These are phyloP conservation scores for Channa argus DNA, from an alignment of 2,113 vertebrate species.

Conservation along the genomic window DNA sequence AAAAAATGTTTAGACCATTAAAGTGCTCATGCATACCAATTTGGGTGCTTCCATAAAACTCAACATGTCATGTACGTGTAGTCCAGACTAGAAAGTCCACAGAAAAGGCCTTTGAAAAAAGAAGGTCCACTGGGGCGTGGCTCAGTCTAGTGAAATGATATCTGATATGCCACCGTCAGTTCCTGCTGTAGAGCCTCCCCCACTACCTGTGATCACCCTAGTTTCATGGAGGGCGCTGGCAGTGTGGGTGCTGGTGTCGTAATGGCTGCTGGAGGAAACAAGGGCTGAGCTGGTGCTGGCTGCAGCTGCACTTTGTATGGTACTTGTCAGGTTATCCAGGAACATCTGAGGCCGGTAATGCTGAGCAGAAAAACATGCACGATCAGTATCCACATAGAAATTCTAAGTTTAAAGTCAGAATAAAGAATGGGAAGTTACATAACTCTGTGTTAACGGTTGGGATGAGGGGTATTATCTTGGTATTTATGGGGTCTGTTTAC, in stretches of 20 bases:
- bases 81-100: slow-evolving; percentile 13
- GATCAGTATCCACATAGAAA: not conserved
- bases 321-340: slow-evolving; percentile 93
- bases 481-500: too few species aligned
- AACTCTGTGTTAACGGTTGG: too few species aligned
- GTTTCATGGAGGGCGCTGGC: slow-evolving; percentile 86
- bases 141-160: slow-evolving; percentile 94
- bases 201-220: slow-evolving; percentile 85
- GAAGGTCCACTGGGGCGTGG: slow-evolving; percentile 8
- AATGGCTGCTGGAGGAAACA: slow-evolving; percentile 87
- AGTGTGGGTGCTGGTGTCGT: slow-evolving; percentile 78
- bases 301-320: slow-evolving; percentile 85
- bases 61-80: not conserved
- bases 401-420: not conserved
- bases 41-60: slow-evolving; percentile 2
- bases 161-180: slow-evolving; percentile 84
- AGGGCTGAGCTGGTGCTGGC: slow-evolving; percentile 85
- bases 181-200: slow-evolving; percentile 49
- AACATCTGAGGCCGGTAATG: slow-evolving; percentile 97
- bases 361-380: slow-evolving; percentile 61
- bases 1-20: slow-evolving; percentile 13
- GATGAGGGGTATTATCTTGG: too few species aligned
- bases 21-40: slow-evolving; percentile 26
- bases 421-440: too few species aligned
- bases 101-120: slow-evolving; percentile 9